Evolutionary conservation across 2,888 invertebrate species (phyloP).

Genomic region (Tenthredo notha): DNA sequence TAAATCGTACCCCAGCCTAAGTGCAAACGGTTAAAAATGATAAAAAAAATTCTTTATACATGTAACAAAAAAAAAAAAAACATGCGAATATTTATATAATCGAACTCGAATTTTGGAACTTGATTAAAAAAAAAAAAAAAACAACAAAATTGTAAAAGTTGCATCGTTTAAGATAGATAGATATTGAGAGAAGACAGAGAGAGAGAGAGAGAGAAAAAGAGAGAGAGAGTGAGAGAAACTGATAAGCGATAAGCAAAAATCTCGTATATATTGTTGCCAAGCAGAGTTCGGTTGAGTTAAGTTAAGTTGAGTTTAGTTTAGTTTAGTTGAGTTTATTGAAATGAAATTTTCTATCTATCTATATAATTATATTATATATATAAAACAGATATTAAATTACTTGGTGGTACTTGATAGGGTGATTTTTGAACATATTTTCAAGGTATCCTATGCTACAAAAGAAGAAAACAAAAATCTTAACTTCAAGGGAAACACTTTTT

Average conservation of each 20-base stretch:
- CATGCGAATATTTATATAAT: too few species aligned
- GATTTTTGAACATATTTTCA: too few species aligned
- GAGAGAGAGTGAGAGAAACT: conserved; percentile 3
- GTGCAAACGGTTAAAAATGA: not conserved
- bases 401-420: too few species aligned
- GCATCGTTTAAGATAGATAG: not conserved
- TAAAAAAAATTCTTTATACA: not conserved
- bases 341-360: too few species aligned
- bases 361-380: too few species aligned
- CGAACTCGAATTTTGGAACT: too few species aligned
- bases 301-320: not conserved
- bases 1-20: too few species aligned
- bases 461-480: too few species aligned
- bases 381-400: too few species aligned
- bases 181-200: not conserved
- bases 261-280: not conserved
- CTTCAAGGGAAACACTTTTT: too few species aligned
- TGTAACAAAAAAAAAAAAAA: not conserved
- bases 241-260: not conserved
- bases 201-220: not conserved
- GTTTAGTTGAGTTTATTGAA: not conserved
- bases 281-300: not conserved
- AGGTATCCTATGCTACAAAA: too few species aligned
- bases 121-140: not conserved
- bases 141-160: not conserved